Evolutionary conservation across 1,140 invertebrate species (phyloP), one percentile per base, ranked within the genome.

Genomic region (Drosophila sproati): DNA sequence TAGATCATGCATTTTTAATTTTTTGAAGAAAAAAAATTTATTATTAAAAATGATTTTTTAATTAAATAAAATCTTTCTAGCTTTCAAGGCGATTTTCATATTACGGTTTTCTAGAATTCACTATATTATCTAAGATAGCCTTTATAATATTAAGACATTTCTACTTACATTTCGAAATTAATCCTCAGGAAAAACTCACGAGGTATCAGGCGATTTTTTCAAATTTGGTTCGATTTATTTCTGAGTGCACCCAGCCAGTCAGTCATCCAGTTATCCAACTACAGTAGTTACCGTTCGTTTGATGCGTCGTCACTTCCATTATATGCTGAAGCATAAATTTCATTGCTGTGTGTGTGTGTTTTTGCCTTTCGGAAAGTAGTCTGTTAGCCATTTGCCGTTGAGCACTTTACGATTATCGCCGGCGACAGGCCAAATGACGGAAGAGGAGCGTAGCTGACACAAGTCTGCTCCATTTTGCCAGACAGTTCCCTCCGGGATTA

Each of bases 361-460:
- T 56, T 29, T 69, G 71, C 60, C 54, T 72, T 72, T 20, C 20
- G 1, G 20, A 20, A 20, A 20, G 20, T 20, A 20, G 20, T 20
- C 57, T 73, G 73, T 35, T 47, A 12, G 10, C 61, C 64, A 57
- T 60, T 52, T 68, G 70, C 55, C 62, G 75, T 78, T 80, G 67
- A 79, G 81, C 78, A 78, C 75, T 82, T 90, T 78, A 74, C 77
- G 70, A 78, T 73, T 82, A 81, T 88, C 75, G 60, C 51, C 59
- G 51, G 69, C 63, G 76, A 88, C 85, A 86, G 83, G 74, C 83
- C 20, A 20, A 60, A 90, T 90, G 85, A 78, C 62, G 63, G 52
- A 20, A 20, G 20, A 20, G 20, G 20, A 51, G 82, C 74, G 57
- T n/a, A 51, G 66, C 63, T 75, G 70, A 64, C 64, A 69, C 64